phyloP scores from a whole-genome alignment of 2,888 invertebrate genomes.

The Leptopterna dolabrata region DNA sequence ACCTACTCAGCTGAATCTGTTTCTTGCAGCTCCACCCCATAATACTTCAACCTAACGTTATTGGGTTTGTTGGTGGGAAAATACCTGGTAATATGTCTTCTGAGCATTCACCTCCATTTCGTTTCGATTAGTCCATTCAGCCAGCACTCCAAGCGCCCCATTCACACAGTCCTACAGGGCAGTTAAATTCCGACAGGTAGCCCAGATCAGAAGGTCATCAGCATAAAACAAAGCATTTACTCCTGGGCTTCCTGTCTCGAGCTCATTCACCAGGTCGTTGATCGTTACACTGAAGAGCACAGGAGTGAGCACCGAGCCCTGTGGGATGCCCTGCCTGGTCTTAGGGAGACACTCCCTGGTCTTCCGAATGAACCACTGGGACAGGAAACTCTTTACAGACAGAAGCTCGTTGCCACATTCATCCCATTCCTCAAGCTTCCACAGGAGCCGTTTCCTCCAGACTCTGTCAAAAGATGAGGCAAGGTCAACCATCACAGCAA shows the following conservation, averaged over 20 bases:
- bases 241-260: neutral
- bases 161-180: too few relatives aligned
- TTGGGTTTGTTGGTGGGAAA: too few relatives aligned
- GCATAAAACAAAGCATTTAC: neutral
- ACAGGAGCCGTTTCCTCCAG: neutral
- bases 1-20: too few relatives aligned
- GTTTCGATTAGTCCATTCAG: too few relatives aligned
- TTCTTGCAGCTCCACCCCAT: too few relatives aligned
- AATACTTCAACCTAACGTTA: too few relatives aligned
- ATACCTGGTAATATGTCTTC: too few relatives aligned
- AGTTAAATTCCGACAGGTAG: too few relatives aligned
- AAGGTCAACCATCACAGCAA: neutral
- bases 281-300: too few relatives aligned
- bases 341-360: neutral
- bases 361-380: constrained; percentile 12
- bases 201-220: neutral
- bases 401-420: neutral
- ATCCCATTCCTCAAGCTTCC: neutral
- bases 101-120: too few relatives aligned
- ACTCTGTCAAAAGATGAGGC: neutral
- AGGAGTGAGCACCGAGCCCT: too few relatives aligned
- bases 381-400: constrained; percentile 7
- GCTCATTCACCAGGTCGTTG: neutral
- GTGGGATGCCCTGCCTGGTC: neutral
- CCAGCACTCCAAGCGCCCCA: too few relatives aligned